Evolutionary conservation across 2,888 invertebrate genomes (phyloP).

Genomic region (Mamestra brassicae): DNA sequence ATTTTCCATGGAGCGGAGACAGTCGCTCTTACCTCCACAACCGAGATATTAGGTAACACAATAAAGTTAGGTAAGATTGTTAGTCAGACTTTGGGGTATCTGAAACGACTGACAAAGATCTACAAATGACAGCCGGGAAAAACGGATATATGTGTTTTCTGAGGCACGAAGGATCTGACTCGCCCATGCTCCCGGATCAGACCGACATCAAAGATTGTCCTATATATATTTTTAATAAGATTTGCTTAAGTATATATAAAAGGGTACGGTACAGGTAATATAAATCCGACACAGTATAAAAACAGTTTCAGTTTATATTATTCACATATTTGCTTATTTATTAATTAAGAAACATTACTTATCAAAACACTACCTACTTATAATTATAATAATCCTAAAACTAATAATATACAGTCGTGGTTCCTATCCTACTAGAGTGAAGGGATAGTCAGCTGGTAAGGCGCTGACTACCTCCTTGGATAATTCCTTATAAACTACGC

Average conservation of each 20-base stretch:
- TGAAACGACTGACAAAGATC: background rate
- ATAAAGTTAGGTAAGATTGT: background rate
- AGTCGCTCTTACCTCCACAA: background rate
- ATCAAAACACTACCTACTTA: background rate
- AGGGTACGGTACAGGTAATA: background rate
- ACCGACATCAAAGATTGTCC: too few relatives aligned
- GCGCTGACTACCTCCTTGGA: slow-evolving; percentile 84
- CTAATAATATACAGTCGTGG: slow-evolving; percentile 40
- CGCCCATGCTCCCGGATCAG: too few relatives aligned
- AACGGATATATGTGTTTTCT: background rate
- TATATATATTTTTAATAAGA: background rate
- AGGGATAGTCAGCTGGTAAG: slow-evolving; percentile 84
- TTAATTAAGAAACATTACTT: slow-evolving; percentile 13
- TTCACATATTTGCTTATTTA: background rate
- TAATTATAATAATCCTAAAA: slow-evolving; percentile 21
- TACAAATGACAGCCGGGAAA: background rate
- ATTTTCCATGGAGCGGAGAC: background rate
- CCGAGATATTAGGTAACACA: background rate
- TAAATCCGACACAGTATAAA: background rate
- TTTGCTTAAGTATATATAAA: background rate
- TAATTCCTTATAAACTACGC: slow-evolving; percentile 83
- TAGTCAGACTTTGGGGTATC: background rate
- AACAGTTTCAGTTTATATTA: background rate
- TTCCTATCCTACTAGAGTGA: slow-evolving; percentile 70
- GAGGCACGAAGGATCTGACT: background rate